These are phyloP conservation scores for Dasysyrphus albostriatus DNA, from an alignment of 2,888 invertebrate genomes.

Conservation along the genomic window DNA sequence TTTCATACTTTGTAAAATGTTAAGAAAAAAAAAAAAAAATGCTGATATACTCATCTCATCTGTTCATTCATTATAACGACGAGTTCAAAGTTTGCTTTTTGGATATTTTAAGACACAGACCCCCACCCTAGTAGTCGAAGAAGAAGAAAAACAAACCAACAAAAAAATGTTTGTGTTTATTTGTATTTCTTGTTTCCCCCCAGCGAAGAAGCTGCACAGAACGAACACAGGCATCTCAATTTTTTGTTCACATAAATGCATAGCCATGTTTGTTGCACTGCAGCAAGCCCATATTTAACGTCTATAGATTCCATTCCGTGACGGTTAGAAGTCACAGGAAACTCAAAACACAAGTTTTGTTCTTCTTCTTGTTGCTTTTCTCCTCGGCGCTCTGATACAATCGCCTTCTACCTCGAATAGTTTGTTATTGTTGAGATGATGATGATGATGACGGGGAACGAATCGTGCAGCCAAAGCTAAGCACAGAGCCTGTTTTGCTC, in stretches of 20 bases:
- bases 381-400: constrained; percentile 11
- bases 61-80: constrained; percentile 36
- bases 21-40: background rate
- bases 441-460: constrained; percentile 40
- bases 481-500: constrained; percentile 15
- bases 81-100: constrained; percentile 20
- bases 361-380: constrained; percentile 4
- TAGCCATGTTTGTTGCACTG: constrained; percentile 6
- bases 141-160: background rate
- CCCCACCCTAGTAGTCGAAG: constrained; percentile 13
- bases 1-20: background rate
- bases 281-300: constrained; percentile 62
- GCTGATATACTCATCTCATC: background rate
- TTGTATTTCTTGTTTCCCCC: constrained; percentile 11
- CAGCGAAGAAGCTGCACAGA: constrained; percentile 48
- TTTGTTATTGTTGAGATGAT: constrained; percentile 56
- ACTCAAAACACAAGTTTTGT: constrained; percentile 42
- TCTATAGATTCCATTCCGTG: constrained; percentile 55
- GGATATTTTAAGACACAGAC: constrained; percentile 30
- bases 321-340: constrained; percentile 55
- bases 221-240: constrained; percentile 7
- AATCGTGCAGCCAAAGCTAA: constrained; percentile 50
- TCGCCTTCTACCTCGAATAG: constrained; percentile 13
- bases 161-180: constrained; percentile 34
- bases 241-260: constrained; percentile 33